Conservation (phyloP, 2,888 invertebrate species). For the Marronus borbonicus region DNA sequence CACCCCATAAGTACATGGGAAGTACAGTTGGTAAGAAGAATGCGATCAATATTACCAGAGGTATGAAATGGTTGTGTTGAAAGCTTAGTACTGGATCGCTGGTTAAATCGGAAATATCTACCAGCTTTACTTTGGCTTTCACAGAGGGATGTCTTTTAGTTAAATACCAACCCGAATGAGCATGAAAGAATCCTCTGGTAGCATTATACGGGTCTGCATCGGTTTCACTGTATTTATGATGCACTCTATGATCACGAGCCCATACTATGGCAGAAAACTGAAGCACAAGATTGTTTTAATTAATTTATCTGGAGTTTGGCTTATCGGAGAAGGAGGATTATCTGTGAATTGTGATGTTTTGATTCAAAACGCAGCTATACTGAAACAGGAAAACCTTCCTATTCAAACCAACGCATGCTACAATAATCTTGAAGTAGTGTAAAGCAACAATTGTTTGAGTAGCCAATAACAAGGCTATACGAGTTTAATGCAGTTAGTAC, state of each 20-base stretch:
- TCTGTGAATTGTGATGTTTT: too few relatives aligned
- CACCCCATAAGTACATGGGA: slow-evolving; percentile 86
- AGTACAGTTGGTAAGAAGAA: slow-evolving; percentile 84
- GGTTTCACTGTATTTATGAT: slow-evolving; percentile 95
- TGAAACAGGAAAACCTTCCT: too few relatives aligned
- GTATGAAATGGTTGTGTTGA: slow-evolving; percentile 89
- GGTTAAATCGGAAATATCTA: slow-evolving; percentile 88
- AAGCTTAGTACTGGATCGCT: slow-evolving; percentile 86
- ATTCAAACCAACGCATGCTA: too few relatives aligned
- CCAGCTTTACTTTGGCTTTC: slow-evolving; percentile 86
- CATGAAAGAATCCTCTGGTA: slow-evolving; percentile 94
- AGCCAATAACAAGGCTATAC: too few relatives aligned
- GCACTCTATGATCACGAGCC: slow-evolving; percentile 87
- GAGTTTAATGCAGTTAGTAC: too few relatives aligned
- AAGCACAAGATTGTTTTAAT: not conserved
- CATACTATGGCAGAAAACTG: slow-evolving; percentile 73
- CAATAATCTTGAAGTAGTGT: too few relatives aligned
- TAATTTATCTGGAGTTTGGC: too few relatives aligned
- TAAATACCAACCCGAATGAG: slow-evolving; percentile 96
- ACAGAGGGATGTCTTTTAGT: slow-evolving; percentile 93
- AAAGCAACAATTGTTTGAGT: too few relatives aligned
- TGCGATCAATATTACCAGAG: slow-evolving; percentile 83
- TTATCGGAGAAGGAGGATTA: too few relatives aligned
- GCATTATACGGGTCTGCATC: slow-evolving; percentile 96
- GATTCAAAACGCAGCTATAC: too few relatives aligned